Percentiles rank a stretch among this genome's conserved stretches.
These are phyloP conservation scores for Mythimna loreyi DNA, from an alignment of 2,888 invertebrate species.

Conservation along the genomic window DNA sequence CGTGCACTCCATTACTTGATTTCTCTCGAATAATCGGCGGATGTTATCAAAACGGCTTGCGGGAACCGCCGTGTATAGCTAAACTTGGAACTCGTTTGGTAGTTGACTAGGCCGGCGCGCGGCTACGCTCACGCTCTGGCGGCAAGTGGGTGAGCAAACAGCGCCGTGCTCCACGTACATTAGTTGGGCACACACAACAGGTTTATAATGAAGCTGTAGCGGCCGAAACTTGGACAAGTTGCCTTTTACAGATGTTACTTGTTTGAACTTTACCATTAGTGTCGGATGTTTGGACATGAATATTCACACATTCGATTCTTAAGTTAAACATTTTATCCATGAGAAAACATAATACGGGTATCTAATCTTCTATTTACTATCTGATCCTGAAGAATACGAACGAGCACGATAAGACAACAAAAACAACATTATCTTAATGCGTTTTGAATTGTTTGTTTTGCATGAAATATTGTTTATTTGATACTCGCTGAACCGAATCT, in stretches of 20 bases:
- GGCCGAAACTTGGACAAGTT: constrained; percentile 58
- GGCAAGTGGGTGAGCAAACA: constrained; percentile 71
- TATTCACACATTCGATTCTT: constrained; percentile 14
- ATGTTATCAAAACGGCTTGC: constrained; percentile 43
- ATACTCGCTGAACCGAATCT: constrained; percentile 12
- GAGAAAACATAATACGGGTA: neutral
- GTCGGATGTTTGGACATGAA: constrained; percentile 25
- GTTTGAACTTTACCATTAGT: constrained; percentile 40
- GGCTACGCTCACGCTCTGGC: constrained; percentile 48
- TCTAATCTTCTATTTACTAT: constrained; percentile 17
- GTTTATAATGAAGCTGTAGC: constrained; percentile 69
- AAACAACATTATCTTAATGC: constrained; percentile 20
- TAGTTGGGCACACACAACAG: constrained; percentile 67
- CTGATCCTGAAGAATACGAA: constrained; percentile 22
- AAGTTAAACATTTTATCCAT: constrained; percentile 21
- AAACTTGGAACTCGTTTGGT: constrained; percentile 45
- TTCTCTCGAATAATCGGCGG: constrained; percentile 44
- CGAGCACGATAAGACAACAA: constrained; percentile 12
- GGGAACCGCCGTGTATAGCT: constrained; percentile 43
- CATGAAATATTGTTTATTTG: constrained; percentile 32
- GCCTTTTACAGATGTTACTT: constrained; percentile 52
- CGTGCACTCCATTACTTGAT: constrained; percentile 41
- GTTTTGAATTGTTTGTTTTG: constrained; percentile 25
- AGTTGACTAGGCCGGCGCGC: constrained; percentile 15
- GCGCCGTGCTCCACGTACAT: constrained; percentile 70